phyloP scores from a whole-genome alignment of 2,888 invertebrate species.

The Phengaris alcon region DNA sequence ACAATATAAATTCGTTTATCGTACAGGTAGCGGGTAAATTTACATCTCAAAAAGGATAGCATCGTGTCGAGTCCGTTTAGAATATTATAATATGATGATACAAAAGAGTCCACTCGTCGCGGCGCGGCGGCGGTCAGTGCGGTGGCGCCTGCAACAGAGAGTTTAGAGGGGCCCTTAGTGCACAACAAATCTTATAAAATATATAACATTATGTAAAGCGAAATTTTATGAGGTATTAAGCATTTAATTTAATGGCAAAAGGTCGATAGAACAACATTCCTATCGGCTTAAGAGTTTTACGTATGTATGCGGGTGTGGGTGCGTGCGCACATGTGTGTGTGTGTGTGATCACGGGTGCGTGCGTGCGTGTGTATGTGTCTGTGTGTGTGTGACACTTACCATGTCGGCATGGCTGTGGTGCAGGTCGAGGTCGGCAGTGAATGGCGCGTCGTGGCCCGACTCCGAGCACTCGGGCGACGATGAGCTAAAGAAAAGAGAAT shows the following conservation, averaged over 20 bases:
- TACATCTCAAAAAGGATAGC: constrained; percentile 73
- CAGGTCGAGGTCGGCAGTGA: constrained; percentile 81
- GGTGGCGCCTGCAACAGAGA: constrained; percentile 41
- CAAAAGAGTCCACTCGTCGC: constrained; percentile 51
- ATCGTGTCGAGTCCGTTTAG: constrained; percentile 52
- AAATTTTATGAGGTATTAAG: too few relatives aligned
- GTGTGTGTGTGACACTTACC: constrained; percentile 26
- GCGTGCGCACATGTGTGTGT: too few relatives aligned
- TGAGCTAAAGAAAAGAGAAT: constrained; percentile 37
- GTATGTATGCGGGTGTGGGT: too few relatives aligned
- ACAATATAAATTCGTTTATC: constrained; percentile 65
- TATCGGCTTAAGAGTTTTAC: too few relatives aligned
- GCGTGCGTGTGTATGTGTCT: too few relatives aligned
- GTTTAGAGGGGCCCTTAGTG: not conserved
- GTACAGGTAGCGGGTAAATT: constrained; percentile 69
- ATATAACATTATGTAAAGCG: too few relatives aligned
- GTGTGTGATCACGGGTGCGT: too few relatives aligned
- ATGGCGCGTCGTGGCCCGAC: constrained; percentile 69
- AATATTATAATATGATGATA: constrained; percentile 45
- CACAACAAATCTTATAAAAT: not conserved
- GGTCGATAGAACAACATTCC: too few relatives aligned
- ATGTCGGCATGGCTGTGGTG: constrained; percentile 43
- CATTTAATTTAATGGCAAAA: too few relatives aligned
- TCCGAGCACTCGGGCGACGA: constrained; percentile 81
- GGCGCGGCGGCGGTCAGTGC: constrained; percentile 41